Evolutionary conservation across 2,113 vertebrate genomes (phyloP), one percentile per base, ranked within the genome.

Genomic region (Passer montanus): DNA sequence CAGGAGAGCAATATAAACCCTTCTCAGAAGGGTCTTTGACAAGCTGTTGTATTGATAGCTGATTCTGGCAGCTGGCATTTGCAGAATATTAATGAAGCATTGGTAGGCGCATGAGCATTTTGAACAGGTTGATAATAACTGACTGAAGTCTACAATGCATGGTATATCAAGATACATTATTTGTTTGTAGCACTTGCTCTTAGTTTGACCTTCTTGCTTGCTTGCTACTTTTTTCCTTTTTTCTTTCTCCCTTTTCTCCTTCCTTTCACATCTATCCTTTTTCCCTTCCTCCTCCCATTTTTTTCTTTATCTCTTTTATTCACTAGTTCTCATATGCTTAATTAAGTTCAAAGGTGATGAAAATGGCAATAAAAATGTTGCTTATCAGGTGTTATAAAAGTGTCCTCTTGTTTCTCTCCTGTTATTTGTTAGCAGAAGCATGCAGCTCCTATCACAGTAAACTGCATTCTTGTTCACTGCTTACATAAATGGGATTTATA

Each of bases 61-160:
- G 81, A 52, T 93, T 91, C 64, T 92, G 88, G 60, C 72, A 94
- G 60, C 74, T 76, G 74, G 52, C 70, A 92, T 39, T 47, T 59
- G 24, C 72, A 86, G 93, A 91, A 91, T 97, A 91, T 93, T 95
- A 82, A 94, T 68, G 80, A 94, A 87, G 41, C 31, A 50, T 59
- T 60, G 75, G 26, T 84, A 88, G 75, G 33, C 78, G 76, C 46
- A 93, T 55, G 39, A 94, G 18, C 49, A 46, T 22, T 77, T 66
- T 90, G 87, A 95, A 79, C 23, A 90, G 41, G 66, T 79, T 96
- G 81, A 86, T 93, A 81, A 53, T 89, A 85, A 68, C 82, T 85
- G 80, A 85, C 86, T 91, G 81, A 84, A 87, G 49, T 74, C 39
- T 74, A 10, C 4, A 15, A 77, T 60, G 49, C 60, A 16, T 86